Base-by-base conservation (phyloP, 2,113 vertebrate species). In the Clarias macrocephalus region DNA sequence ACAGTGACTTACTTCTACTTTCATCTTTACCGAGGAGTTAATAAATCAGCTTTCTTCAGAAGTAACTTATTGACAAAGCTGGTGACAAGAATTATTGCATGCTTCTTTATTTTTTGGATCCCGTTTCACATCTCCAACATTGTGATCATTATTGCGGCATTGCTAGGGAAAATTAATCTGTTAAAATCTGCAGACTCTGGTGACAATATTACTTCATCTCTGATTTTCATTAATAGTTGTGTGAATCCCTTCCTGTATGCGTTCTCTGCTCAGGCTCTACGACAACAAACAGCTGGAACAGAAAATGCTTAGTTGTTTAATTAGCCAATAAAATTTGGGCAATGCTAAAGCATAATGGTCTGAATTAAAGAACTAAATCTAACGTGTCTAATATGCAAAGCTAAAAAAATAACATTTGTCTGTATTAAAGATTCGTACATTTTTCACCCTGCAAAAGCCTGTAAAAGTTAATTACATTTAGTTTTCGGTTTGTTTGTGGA, bases 171-270 rank as follows among this genome's bases (percentile, higher is more conserved):
- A n/a, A 11, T 6, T 16, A 25, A 10, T 1, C 83, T 95, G 84
- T n/a, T 84, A 15, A 28, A 79, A 6, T 21, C 92, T 15, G 82
- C 90, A 12, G 15, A 11, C 0, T 25, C 16, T 33, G 92, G 90
- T 33, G 86, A 80, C 7, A 91, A 90, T 60, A 33, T 95, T 56
- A 90, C 93, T 28, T 90, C 91, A 33, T 90, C 94, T 0, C 85
- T 95, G 5, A 89, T 79, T 1, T 95, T 95, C 48, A 76, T 95
- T 63, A 94, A 93, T 85, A 95, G 94, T 88, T 95, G 93, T 62
- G 87, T 95, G 89, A 95, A 96, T 65, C 95, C 94, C 13, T 90
- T 95, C 25, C 94, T 95, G 82, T 95, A 96, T 0, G 93, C 94
- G 70, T 95, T 94, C 93, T 66, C 94, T 92, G 65, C 82, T 56